Evolutionary conservation across 1,140 invertebrate genomes (phyloP), one percentile per base, ranked within the genome.

Genomic region (Dreissena polymorpha): DNA sequence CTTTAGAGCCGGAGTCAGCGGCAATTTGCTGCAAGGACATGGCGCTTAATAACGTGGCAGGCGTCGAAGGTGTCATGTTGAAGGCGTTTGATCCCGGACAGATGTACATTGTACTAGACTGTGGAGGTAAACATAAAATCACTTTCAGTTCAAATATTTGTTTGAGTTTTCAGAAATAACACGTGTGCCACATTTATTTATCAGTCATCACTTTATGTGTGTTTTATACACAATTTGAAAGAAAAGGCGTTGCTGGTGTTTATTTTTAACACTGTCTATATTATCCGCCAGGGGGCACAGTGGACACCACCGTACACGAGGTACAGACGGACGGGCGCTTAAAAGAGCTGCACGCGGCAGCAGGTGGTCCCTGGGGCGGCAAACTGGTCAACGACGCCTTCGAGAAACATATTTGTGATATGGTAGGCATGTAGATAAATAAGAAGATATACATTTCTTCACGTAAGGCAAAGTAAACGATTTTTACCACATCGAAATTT

Each of bases 1-100:
- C 79, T 29, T 55, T 81, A 13, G 79, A 81, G 49, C 79, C 79
- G 6, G 79, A 81, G 25, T 72, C 79, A 27, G 79, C 79, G 0
- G 69, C 79, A 18, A 81, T 81, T 64, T 81, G 60, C 25, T 81
- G 79, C 51, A 81, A 81, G 27, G 79, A 81, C n/a, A 23, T 73
- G 64, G 79, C 79, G 39, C 27, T 73, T 8, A 25, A 51, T 21
- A 57, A 65, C 21, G 63, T 55, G 18, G 80, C 18, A 18, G 71
- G 71, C 12, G 64, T 75, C 10, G 80, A 75, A 14, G 80, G 80
- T 39, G 53, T 67, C 6, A 53, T 83, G 27, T 57, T 83, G 57
- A 67, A 71, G n/a, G 71, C 71, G 12, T 83, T 83, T 55, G 80
- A 83, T 53, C 80, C 80, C 0, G 80, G 80, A 18, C 70, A 83